phyloP scores from a whole-genome alignment of 2,113 vertebrate species.

The Anoura caudifer region DNA sequence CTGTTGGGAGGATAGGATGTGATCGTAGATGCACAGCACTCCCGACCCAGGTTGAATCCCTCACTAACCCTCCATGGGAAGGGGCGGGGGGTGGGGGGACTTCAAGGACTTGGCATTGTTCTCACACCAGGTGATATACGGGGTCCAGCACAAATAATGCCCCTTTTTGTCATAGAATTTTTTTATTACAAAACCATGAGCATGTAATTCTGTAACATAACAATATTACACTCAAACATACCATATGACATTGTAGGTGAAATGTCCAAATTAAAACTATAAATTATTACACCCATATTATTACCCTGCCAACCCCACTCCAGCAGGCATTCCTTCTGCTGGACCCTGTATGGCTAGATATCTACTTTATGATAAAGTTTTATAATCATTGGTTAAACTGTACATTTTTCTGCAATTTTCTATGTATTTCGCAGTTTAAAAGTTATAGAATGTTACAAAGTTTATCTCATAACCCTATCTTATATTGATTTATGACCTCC shows the following conservation, averaged over 20 bases:
- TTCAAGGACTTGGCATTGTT: neutral
- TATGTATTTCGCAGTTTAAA: neutral
- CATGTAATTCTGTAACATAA: no score
- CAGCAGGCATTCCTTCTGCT: no score
- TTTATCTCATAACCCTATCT: neutral
- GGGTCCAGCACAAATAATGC: no score
- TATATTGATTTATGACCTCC: neutral
- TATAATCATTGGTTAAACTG: neutral
- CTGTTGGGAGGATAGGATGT: neutral
- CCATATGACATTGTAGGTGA: no score
- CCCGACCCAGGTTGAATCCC: neutral
- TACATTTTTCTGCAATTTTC: neutral
- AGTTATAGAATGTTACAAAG: neutral
- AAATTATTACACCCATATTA: no score
- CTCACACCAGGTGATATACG: no score
- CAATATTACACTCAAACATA: no score
- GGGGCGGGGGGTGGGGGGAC: neutral
- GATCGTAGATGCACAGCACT: neutral
- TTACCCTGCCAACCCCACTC: no score
- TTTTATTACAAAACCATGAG: no score
- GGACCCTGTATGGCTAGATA: neutral
- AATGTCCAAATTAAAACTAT: no score
- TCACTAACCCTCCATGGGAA: fast-evolving
- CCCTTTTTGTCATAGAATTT: no score
- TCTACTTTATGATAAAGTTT: neutral